These are phyloP conservation scores for Microcaecilia unicolor DNA, from an alignment of 2,797 vertebrate genomes.

Conservation along the genomic window DNA sequence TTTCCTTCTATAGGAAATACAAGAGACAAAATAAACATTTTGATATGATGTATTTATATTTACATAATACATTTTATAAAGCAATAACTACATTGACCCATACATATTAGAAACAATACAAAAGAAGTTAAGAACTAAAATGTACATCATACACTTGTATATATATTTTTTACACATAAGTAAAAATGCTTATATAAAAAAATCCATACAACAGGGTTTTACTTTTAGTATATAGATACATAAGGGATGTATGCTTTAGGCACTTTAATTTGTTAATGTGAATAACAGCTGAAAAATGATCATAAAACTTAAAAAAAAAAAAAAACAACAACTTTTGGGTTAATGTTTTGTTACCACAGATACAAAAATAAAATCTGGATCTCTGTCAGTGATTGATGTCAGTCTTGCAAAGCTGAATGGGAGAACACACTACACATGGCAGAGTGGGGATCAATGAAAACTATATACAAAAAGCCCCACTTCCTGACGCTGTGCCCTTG, in stretches of 20 bases:
- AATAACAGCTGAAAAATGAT: constrained; percentile 65
- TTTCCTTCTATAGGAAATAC: too few species aligned
- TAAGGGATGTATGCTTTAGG: constrained; percentile 79
- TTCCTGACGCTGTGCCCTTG: constrained; percentile 49
- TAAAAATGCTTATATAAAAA: constrained; percentile 90
- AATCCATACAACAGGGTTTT: constrained; percentile 82
- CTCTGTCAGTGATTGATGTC: constrained; percentile 59
- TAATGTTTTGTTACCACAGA: constrained; percentile 71
- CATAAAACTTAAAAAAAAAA: constrained; percentile 49
- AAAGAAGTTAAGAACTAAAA: constrained; percentile 90
- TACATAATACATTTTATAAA: constrained; percentile 79
- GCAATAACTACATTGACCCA: constrained; percentile 84
- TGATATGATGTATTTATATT: constrained; percentile 80
- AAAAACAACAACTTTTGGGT: constrained; percentile 41
- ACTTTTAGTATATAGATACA: constrained; percentile 77
- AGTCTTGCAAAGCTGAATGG: constrained; percentile 63
- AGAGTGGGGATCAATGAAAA: constrained; percentile 47
- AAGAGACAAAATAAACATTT: too few species aligned
- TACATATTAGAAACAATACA: constrained; percentile 96
- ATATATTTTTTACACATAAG: constrained; percentile 89
- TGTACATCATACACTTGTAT: constrained; percentile 97
- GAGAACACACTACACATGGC: constrained; percentile 43
- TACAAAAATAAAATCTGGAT: constrained; percentile 70
- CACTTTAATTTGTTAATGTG: constrained; percentile 86
- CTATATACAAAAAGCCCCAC: constrained; percentile 54